These are phyloP conservation scores for Henricia sp. DNA, from an alignment of 53 echinoderm and acorn worm genomes.

Conservation along the genomic window DNA sequence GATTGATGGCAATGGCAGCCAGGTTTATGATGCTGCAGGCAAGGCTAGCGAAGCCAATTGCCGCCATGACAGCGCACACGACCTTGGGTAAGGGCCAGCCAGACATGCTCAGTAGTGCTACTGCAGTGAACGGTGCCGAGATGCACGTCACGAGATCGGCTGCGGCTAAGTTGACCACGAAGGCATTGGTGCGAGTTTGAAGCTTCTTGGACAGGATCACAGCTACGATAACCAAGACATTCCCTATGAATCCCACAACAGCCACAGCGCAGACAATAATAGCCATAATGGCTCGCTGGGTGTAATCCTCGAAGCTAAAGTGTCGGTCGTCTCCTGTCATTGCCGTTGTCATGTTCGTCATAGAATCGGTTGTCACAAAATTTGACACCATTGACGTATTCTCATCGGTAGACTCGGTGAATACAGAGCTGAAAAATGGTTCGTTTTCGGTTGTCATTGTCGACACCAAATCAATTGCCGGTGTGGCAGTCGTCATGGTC, in stretches of 20 bases:
- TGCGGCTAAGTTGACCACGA: slow-evolving; percentile 74
- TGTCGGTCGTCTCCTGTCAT: slow-evolving; percentile 11
- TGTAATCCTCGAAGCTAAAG: slow-evolving; percentile 67
- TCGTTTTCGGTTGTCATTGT: too few species aligned
- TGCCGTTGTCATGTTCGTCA: neutral
- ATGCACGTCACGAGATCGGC: slow-evolving; percentile 63
- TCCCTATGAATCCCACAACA: slow-evolving; percentile 43
- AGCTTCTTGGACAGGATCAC: slow-evolving; percentile 63
- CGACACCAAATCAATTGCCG: too few species aligned
- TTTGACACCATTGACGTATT: too few species aligned
- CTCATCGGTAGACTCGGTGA: too few species aligned
- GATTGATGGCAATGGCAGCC: slow-evolving; percentile 67
- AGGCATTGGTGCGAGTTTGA: slow-evolving; percentile 68
- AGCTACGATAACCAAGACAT: slow-evolving; percentile 62
- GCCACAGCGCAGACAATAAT: slow-evolving; percentile 29
- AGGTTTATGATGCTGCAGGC: slow-evolving; percentile 62
- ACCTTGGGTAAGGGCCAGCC: slow-evolving; percentile 62
- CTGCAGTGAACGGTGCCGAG: slow-evolving; percentile 47
- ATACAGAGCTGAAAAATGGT: too few species aligned
- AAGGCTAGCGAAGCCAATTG: slow-evolving; percentile 38
- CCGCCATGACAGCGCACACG: slow-evolving; percentile 53
- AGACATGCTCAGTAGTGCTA: slow-evolving; percentile 45
- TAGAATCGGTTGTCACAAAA: neutral
- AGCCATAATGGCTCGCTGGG: slow-evolving; percentile 42
- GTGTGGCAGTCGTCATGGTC: too few species aligned